phyloP scores from a whole-genome alignment of 1,140 invertebrate genomes.

The Andricus grossulariae region DNA sequence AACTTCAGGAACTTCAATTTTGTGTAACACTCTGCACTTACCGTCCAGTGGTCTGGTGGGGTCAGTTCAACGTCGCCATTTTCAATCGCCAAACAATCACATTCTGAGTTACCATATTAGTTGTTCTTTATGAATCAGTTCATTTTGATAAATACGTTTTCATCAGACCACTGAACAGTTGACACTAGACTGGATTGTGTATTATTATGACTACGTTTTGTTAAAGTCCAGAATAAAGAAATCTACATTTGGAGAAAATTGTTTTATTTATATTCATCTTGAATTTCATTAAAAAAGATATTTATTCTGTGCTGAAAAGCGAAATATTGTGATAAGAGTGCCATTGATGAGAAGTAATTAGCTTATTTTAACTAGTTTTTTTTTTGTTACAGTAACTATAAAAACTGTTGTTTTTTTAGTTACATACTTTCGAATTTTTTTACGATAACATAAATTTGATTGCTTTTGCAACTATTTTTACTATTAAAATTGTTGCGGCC shows the following conservation, averaged over 20 bases:
- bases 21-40: background rate
- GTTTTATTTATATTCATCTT: background rate
- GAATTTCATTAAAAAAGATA: no score
- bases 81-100: background rate
- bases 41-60: background rate
- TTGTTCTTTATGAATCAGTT: background rate
- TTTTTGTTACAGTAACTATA: no score
- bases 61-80: background rate
- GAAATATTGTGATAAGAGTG: no score
- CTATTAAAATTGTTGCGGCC: no score
- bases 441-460: no score
- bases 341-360: no score
- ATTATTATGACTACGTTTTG: constrained; percentile 2
- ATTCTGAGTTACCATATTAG: background rate
- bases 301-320: no score
- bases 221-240: constrained; percentile 14
- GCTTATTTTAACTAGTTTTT: no score
- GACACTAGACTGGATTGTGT: background rate
- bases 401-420: no score
- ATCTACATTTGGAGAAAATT: constrained; percentile 5
- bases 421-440: no score
- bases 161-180: background rate
- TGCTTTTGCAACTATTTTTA: no score
- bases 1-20: background rate
- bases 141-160: background rate